phyloP scores from a whole-genome alignment of 2,113 vertebrate genomes.

The Spheniscus mendiculus region DNA sequence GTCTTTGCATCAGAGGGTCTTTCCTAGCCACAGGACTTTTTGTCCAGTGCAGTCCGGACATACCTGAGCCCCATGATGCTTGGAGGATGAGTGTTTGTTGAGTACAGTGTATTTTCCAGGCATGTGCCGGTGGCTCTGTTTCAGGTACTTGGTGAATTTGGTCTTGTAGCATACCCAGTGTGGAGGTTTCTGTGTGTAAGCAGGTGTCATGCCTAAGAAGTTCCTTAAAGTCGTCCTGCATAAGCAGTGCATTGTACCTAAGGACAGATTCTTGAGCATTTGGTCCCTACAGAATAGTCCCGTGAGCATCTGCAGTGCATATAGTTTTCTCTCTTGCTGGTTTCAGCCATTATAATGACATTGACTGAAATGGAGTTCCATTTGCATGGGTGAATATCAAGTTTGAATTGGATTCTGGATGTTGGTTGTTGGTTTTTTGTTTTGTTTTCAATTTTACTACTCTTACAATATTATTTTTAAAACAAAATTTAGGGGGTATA shows the following conservation, averaged over 20 bases:
- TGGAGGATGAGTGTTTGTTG: neutral
- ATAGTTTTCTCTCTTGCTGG: neutral
- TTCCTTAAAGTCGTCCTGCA: neutral
- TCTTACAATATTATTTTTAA: neutral
- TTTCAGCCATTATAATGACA: neutral
- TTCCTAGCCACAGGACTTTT: neutral
- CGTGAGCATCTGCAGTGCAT: neutral
- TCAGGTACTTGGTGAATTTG: neutral
- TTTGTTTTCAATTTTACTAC: neutral
- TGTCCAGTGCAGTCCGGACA: accelerated
- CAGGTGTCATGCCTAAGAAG: neutral
- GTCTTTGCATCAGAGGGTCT: neutral
- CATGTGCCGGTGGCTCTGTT: neutral
- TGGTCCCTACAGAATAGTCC: neutral
- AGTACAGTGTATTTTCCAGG: neutral
- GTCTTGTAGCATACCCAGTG: neutral
- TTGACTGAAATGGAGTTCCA: neutral
- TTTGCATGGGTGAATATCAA: neutral
- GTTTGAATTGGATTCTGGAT: neutral
- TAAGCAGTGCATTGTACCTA: neutral
- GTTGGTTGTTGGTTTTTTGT: neutral
- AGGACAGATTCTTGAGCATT: neutral
- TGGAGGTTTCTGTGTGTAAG: neutral
- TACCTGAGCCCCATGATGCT: neutral
- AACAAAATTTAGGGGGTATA: neutral